These are phyloP conservation scores for Tenthredo scrophulariae DNA, from an alignment of 2,888 invertebrate species.

Conservation along the genomic window DNA sequence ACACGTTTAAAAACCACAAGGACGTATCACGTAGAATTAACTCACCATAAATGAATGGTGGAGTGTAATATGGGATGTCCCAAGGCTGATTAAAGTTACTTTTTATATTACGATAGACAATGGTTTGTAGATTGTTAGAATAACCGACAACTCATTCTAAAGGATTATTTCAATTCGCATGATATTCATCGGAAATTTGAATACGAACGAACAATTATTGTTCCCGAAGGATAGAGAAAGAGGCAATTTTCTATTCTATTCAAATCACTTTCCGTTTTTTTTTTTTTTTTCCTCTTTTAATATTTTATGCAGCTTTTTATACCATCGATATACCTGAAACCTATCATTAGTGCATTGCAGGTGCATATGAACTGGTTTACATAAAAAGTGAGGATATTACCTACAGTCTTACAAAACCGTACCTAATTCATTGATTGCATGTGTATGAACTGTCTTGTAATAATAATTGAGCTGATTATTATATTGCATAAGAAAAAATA, in stretches of 20 bases:
- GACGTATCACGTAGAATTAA: constrained; percentile 15
- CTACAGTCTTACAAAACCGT: background rate
- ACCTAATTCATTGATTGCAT: background rate
- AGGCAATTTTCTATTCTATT: background rate
- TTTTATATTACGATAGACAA: constrained; percentile 12
- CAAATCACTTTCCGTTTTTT: background rate
- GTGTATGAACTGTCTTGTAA: background rate
- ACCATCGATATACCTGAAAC: background rate
- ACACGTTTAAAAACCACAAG: constrained; percentile 17
- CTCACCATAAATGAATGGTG: background rate
- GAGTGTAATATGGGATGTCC: constrained; percentile 18
- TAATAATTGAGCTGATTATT: background rate
- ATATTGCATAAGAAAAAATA: background rate
- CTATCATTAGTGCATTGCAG: background rate
- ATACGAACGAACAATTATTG: background rate
- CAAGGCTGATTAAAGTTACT: constrained; percentile 15
- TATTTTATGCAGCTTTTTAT: background rate
- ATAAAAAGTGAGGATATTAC: background rate
- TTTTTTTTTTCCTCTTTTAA: background rate
- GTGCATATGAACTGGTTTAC: background rate
- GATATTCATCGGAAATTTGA: background rate
- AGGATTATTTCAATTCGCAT: background rate
- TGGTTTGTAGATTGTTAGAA: background rate
- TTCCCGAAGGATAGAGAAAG: background rate
- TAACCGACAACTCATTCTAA: background rate